A percentile compares a stretch with the other conserved stretches of the same genome.
Conservation (phyloP, 2,888 invertebrate genomes). For the Adelognathus sp. region DNA sequence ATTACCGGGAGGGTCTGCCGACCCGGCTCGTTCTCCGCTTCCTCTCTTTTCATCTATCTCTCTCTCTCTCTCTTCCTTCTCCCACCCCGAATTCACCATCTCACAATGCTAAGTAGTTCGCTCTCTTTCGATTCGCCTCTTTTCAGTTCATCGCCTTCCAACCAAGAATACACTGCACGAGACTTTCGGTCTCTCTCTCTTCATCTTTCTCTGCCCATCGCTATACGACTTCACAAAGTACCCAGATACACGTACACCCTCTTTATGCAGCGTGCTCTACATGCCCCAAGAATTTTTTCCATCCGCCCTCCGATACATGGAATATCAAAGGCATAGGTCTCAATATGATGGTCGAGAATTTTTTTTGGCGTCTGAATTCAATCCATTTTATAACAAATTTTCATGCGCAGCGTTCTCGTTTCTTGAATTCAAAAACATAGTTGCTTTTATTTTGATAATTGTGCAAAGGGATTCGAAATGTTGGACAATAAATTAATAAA, state of each 20-base stretch:
- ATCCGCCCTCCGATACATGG: too few relatives aligned
- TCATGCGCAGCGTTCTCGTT: too few relatives aligned
- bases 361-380: too few relatives aligned
- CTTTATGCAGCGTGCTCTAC: not conserved
- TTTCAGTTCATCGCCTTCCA: constrained; percentile 54
- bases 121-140: constrained; percentile 58
- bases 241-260: constrained; percentile 21
- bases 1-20: constrained; percentile 54
- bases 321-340: too few relatives aligned
- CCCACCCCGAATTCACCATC: constrained; percentile 25
- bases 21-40: constrained; percentile 21
- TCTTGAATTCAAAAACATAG: too few relatives aligned
- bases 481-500: too few relatives aligned
- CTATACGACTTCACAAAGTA: constrained; percentile 36
- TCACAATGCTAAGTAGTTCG: constrained; percentile 58
- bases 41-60: constrained; percentile 22
- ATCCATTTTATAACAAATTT: too few relatives aligned
- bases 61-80: constrained; percentile 39
- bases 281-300: too few relatives aligned
- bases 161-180: constrained; percentile 28
- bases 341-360: too few relatives aligned
- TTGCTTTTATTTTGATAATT: too few relatives aligned
- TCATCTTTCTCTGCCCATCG: too few relatives aligned
- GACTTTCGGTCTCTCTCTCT: constrained; percentile 1
- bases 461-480: too few relatives aligned